Base-by-base conservation (phyloP, 2,888 invertebrate species). In the Strigamia maritima region DNA sequence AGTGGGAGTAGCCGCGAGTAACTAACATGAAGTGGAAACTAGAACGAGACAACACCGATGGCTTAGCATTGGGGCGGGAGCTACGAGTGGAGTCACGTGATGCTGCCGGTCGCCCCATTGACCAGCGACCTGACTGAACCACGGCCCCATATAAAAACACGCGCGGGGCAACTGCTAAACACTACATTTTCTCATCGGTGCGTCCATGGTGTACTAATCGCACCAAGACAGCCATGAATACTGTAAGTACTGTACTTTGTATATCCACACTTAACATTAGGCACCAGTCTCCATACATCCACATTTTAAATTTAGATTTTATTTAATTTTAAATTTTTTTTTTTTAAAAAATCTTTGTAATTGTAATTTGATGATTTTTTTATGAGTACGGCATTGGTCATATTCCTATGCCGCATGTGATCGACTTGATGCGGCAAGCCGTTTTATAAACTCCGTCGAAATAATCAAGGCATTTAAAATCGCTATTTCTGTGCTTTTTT, bases 41-140 rank as follows among this genome's bases (percentile, higher is more conserved):
- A 22, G 60, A 60, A 60, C 60, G 60, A 19, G 60, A 60, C 60
- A 60, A 60, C 44, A 44, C 44, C 2, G 44, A 44, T 44, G 44
- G 24, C 60, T 24, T 60, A 24, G 24, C 60, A 22, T 19, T 22
- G 16, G 60, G 60, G 60, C 60, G 60, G 60, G 60, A 14, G 60
- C 60, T 60, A 60, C 12, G 60, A 60, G 60, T 7, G 8, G 7
- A 60, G 60, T 60, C 60, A 60, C 60, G 60, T 60, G 60, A 22
- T 12, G 19, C 22, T 60, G 22, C 22, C 60, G 60, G 60, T 60
- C 60, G 60, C 60, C 60, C 60, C 60, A 60, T 60, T 60, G 60
- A 60, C 60, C 60, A 60, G 60, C 60, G 60, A 60, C 60, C 60
- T 60, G 60, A 60, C 60, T 60, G 60, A 60, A 60, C 60, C 60